phyloP scores from a whole-genome alignment of 1,140 invertebrate species.

The Tetragonula clypearis region DNA sequence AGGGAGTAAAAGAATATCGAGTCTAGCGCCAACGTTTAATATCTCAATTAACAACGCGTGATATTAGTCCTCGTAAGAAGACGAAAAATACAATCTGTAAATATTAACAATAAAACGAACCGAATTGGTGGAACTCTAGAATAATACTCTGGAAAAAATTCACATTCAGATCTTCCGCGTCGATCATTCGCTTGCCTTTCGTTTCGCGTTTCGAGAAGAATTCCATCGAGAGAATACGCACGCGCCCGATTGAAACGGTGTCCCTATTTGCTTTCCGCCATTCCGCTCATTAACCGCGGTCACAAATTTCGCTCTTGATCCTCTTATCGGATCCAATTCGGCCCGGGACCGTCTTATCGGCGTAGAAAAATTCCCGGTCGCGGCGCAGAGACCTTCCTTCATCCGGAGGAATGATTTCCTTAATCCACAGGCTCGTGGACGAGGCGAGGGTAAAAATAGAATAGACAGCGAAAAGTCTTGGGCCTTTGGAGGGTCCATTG shows the following conservation, averaged over 20 bases:
- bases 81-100: too few relatives aligned
- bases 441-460: not conserved
- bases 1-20: too few relatives aligned
- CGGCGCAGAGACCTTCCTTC: conserved; percentile 10
- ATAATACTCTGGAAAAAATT: too few relatives aligned
- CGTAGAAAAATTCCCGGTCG: conserved; percentile 13
- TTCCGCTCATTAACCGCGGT: conserved; percentile 14
- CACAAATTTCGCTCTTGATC: conserved; percentile 28
- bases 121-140: too few relatives aligned
- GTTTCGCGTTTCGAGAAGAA: too few relatives aligned
- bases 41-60: too few relatives aligned
- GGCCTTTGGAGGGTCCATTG: not conserved
- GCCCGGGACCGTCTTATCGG: conserved; percentile 22
- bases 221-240: too few relatives aligned
- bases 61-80: too few relatives aligned
- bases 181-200: too few relatives aligned
- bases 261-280: conserved; percentile 6
- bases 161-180: too few relatives aligned
- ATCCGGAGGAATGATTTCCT: conserved; percentile 30
- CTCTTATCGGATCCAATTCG: conserved; percentile 44
- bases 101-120: too few relatives aligned
- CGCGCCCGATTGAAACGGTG: not conserved
- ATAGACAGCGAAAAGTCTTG: not conserved
- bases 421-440: not conserved
- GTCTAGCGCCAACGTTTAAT: too few relatives aligned